Base-by-base conservation (phyloP, 2,113 vertebrate species). In the Pelusios castaneus region DNA sequence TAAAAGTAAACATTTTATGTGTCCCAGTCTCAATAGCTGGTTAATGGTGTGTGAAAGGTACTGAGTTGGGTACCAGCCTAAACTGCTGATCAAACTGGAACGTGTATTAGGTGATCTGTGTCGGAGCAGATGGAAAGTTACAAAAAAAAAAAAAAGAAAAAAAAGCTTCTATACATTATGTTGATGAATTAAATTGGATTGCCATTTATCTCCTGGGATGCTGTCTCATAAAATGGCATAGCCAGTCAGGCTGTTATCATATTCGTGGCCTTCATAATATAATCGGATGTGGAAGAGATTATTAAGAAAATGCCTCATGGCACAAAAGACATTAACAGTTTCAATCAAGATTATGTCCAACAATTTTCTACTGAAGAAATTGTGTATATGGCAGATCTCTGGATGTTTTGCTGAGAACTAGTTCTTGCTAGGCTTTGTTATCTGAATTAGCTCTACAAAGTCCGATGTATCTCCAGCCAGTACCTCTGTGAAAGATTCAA, bases 391-490 rank as follows among this genome's bases (percentile, higher is more conserved):
- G 3, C 27, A 87, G 73, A 88, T 1, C 25, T 55, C 45, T 73
- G 29, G 10, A 9, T 43, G 70, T 86, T 88, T 88, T 9, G n/a
- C 21, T 70, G 63, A 70, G n/a, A 70, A 70, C n/a, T 22, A 70
- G n/a, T 38, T 70, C 63, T 93, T 75, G 84, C 19, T 87, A 21
- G 43, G 51, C 87, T 52, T 27, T 80, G 25, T 85, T 84, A 51
- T 12, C n/a, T 94, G 49, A 34, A 82, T 45, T 63, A 85, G n/a
- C n/a, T 87, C 75, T 88, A 89, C 81, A 78, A 91, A 92, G 19
- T 8, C 63, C 51, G 80, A 63, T 13, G 12, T 4, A 83, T 73
- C 79, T 80, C 6, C 88, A 45, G 82, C 14, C n/a, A 38, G 63
- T 70, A 70, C n/a, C n/a, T 38, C 5, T 38, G 34, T 21, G n/a